Base-by-base conservation (phyloP, 2,113 vertebrate species). In the Albula goreensis region DNA sequence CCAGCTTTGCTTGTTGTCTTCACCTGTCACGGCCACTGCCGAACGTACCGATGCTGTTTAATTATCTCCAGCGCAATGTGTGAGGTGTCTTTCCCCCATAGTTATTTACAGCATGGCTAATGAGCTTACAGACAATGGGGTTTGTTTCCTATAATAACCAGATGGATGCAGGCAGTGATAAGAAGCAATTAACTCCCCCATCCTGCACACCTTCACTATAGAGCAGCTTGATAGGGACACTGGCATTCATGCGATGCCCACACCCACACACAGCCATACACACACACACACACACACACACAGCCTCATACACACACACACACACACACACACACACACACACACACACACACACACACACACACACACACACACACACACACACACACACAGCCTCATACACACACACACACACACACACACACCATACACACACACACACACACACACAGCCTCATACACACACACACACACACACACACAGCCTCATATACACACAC, bases 81-180 rank as follows among this genome's bases (percentile, higher is more conserved):
- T 84, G 85, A 92, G 83, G 91, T 92, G 95, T 93, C 96, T 96
- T 92, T 87, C 85, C 90, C 89, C 89, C 87, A 86, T 87, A 87
- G 92, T 95, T 91, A 96, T 96, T 96, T 96, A 96, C 96, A 96
- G 91, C 92, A 94, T 88, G 93, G 92, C 96, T 97, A 97, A 97
- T 91, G 94, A 98, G 96, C 94, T 95, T 92, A 93, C 94, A 93
- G 94, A 93, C 91, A 92, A 97, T 97, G 96, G 95, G 96, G 96
- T 96, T 97, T 97, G 97, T 96, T 97, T 96, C 97, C 95, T 96
- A 92, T 92, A 91, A 94, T 96, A 96, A 97, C 91, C 97, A 98
- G 97, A 98, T 94, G 94, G 96, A 98, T 96, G 95, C 90, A 97
- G 96, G 93, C 95, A 93, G 90, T 96, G 96, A 99, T 98, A 97